Conservation (phyloP, 2,113 vertebrate species). For the Nothobranchius furzeri region DNA sequence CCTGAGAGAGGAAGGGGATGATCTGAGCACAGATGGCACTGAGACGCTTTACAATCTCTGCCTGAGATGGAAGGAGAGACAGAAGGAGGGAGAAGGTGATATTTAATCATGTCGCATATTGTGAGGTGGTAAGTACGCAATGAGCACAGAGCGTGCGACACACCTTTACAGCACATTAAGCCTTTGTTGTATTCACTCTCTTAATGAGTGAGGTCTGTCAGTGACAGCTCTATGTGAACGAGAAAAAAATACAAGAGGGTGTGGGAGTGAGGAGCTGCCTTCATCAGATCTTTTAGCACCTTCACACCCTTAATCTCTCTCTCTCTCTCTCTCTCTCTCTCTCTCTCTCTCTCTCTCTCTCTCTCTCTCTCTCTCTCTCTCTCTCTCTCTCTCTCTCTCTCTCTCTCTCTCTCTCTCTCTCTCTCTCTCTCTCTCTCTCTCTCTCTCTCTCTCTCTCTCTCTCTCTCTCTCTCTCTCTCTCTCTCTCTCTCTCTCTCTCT, state of each 20-base stretch:
- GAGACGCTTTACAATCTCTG: constrained; percentile 93
- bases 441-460: constrained; percentile 12
- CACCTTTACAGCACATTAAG: constrained; percentile 51
- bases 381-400: constrained; percentile 13
- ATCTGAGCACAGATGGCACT: constrained; percentile 93
- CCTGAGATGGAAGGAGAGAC: constrained; percentile 72
- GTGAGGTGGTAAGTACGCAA: constrained; percentile 44
- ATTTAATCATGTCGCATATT: constrained; percentile 28
- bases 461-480: constrained; percentile 1
- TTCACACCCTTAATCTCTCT: constrained; percentile 46
- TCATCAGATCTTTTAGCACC: constrained; percentile 52
- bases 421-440: not conserved
- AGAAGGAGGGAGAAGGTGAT: constrained; percentile 39
- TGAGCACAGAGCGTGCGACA: constrained; percentile 28
- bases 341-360: constrained; percentile 4
- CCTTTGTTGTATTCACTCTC: constrained; percentile 27
- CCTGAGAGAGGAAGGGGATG: constrained; percentile 91
- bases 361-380: not conserved
- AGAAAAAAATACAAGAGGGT: not conserved
- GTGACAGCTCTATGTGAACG: constrained; percentile 2
- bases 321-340: not conserved
- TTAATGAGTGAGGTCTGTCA: constrained; percentile 27
- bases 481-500: not conserved
- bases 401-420: not conserved
- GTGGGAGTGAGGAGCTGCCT: constrained; percentile 25